Base-by-base conservation (phyloP, 2,888 invertebrate species). In the Dicyrtomina minuta region DNA sequence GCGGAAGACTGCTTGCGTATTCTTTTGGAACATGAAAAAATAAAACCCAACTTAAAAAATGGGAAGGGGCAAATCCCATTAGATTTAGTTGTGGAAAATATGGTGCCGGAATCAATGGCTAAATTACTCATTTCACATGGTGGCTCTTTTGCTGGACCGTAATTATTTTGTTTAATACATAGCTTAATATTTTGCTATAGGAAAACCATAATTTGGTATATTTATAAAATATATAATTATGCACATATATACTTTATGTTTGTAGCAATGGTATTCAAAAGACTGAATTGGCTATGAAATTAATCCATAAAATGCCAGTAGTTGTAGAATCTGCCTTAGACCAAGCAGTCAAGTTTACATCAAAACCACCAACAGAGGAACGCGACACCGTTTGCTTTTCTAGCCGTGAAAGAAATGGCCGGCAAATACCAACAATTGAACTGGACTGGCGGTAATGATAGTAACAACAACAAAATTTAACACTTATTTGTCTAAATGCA, bases 391-490 rank as follows among this genome's bases (percentile, higher is more conserved):
- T 33, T 33, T 8, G 33, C 8, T 33, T 33, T 8, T 33, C 4
- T 3, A 33, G 8, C 3, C 3, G 4, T 8, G 33, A 33, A 33
- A 33, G 8, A 33, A 22, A 44, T 17, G 43, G 58, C 20, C 12
- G 13, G n/a, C n/a, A 13, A 2, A 17, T 1, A 4, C 22, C 24
- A n/a, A 24, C 27, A 6, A 44, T 66, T 17, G 15, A 41, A 46
- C 17, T 66, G 12, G 46, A 66, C 26, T 66, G 56, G 66, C 33
- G 66, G 65, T 55, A 55, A 20, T 24, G 12, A n/a, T 39, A 60
- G 17, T 17, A 12, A 3, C 17, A 2, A n/a, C 17, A 33, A 3
- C 6, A n/a, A n/a, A n/a, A n/a, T n/a, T n/a, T n/a, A n/a, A n/a
- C n/a, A n/a, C n/a, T n/a, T n/a, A n/a, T n/a, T n/a, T n/a, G n/a